Evolutionary conservation across 2,113 vertebrate species (phyloP).

Genomic region (Eublepharis macularius): DNA sequence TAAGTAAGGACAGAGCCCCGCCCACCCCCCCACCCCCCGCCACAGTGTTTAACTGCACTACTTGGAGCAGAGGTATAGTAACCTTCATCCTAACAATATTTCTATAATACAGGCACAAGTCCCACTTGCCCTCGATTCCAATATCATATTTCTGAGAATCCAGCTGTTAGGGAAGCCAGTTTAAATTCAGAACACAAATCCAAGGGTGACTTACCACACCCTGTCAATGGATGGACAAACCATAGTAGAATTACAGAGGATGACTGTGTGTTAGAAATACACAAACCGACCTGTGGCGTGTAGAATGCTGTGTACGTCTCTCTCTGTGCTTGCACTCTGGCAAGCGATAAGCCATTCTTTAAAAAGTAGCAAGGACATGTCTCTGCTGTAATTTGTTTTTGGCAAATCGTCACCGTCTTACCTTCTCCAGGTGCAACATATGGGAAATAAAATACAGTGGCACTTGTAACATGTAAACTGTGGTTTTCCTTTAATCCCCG

Average conservation of each 20-base stretch:
- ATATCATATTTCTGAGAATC: too few relatives aligned
- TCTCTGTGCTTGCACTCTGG: conserved; percentile 13
- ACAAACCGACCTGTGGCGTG: conserved; percentile 21
- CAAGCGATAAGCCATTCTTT: neutral
- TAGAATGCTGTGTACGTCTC: neutral
- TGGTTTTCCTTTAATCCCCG: conserved; percentile 17
- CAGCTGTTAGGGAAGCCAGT: neutral
- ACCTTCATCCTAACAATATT: neutral
- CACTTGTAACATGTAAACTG: neutral
- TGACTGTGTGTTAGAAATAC: conserved; percentile 26
- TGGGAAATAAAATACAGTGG: conserved; percentile 25
- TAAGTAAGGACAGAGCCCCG: too few relatives aligned
- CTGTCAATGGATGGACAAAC: conserved; percentile 26
- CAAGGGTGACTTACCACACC: neutral
- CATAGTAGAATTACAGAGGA: conserved; percentile 14
- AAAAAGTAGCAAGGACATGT: neutral
- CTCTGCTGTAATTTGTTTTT: conserved; percentile 6
- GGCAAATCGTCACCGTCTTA: neutral
- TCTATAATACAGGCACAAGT: neutral
- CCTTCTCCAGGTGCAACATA: neutral
- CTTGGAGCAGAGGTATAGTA: neutral
- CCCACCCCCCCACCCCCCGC: too few relatives aligned
- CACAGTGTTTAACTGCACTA: neutral
- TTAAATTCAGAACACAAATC: conserved; percentile 8
- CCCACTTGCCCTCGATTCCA: too few relatives aligned